These are phyloP conservation scores for Dromas ardeola DNA, from an alignment of 2,113 vertebrate genomes.

Conservation along the genomic window DNA sequence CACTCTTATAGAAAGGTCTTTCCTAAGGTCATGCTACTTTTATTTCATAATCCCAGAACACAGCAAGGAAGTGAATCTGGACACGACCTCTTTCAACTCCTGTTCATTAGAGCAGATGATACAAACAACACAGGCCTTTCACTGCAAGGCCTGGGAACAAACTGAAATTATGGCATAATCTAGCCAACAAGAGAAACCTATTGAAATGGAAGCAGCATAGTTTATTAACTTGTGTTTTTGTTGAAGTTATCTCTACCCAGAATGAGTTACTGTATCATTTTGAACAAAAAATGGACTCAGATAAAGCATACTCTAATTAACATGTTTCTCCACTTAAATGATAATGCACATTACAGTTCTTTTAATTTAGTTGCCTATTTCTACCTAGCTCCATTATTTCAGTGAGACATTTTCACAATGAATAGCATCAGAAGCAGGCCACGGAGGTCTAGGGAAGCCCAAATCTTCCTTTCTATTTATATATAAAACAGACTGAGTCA, in stretches of 20 bases:
- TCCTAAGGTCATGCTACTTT: conserved; percentile 32
- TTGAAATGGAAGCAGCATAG: background rate
- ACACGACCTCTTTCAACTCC: conserved; percentile 21
- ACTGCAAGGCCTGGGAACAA: background rate
- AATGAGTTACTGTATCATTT: background rate
- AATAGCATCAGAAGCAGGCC: background rate
- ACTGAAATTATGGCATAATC: background rate
- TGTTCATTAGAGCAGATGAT: conserved; percentile 38
- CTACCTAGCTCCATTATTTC: background rate
- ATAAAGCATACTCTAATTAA: background rate
- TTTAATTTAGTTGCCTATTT: background rate
- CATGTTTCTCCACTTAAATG: background rate
- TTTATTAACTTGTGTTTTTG: background rate
- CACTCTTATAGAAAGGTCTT: conserved; percentile 21
- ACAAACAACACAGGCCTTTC: background rate
- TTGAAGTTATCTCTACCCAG: background rate
- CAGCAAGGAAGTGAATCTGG: conserved; percentile 30
- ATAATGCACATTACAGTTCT: background rate
- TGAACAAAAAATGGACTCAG: background rate
- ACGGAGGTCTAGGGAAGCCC: background rate
- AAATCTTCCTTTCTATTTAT: background rate
- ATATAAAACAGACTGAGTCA: background rate
- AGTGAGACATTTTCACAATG: background rate
- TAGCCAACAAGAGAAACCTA: background rate
- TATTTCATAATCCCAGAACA: conserved; percentile 32